A percentile compares a stretch with the other conserved stretches of the same genome.
Evolutionary conservation across 1,140 invertebrate species (phyloP).

Genomic region (Zophobas morio): DNA sequence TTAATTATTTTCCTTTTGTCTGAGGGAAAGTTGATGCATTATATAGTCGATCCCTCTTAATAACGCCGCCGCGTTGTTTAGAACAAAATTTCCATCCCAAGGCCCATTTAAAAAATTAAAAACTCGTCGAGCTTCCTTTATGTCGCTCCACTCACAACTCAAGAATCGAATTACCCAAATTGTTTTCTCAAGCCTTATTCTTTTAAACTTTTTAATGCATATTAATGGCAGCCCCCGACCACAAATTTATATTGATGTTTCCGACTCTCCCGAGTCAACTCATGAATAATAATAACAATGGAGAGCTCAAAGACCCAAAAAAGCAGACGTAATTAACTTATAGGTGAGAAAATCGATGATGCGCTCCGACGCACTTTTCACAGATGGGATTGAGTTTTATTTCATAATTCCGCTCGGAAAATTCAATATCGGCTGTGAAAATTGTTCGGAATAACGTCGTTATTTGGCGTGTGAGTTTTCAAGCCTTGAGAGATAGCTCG

Average conservation of each 20-base stretch:
- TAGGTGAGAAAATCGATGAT: constrained; percentile 25
- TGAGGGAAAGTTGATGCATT: too few relatives aligned
- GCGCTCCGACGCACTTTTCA: constrained; percentile 9
- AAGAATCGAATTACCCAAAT: constrained; percentile 39
- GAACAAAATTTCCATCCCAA: constrained; percentile 2
- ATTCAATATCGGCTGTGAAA: constrained; percentile 37
- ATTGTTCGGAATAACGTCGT: constrained; percentile 38
- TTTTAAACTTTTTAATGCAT: constrained; percentile 40
- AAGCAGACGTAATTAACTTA: constrained; percentile 31
- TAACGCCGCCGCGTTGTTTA: background rate
- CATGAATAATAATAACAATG: constrained; percentile 32
- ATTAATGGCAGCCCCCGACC: constrained; percentile 8
- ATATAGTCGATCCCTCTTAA: background rate
- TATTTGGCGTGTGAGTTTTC: constrained; percentile 37
- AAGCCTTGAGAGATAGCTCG: constrained; percentile 18
- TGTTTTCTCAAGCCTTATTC: constrained; percentile 36
- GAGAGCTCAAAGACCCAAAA: constrained; percentile 7
- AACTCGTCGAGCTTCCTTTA: constrained; percentile 5
- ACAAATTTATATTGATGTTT: constrained; percentile 24
- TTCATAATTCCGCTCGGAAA: constrained; percentile 21
- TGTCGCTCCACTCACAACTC: constrained; percentile 21
- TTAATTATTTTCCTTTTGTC: too few relatives aligned
- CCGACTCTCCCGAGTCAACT: constrained; percentile 14
- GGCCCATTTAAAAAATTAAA: constrained; percentile 23
- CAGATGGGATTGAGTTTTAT: constrained; percentile 14